These are phyloP conservation scores for Cygnus buccinator DNA, from an alignment of 2,113 vertebrate species.

Conservation along the genomic window DNA sequence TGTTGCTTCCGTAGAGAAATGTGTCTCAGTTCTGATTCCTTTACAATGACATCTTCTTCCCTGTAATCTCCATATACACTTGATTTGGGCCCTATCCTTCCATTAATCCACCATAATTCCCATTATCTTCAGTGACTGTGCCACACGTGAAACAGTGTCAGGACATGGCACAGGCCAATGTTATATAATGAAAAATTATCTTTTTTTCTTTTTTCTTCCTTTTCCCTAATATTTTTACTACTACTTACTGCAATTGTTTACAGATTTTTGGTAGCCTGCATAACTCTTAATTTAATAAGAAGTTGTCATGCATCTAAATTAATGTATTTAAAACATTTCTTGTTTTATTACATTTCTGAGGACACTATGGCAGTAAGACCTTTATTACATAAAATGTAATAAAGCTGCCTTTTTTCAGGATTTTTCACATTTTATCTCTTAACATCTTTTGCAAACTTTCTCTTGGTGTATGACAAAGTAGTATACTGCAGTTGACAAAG, in stretches of 20 bases:
- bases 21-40: not conserved
- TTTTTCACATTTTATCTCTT: not conserved
- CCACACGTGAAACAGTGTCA: not conserved
- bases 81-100: not conserved
- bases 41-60: not conserved
- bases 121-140: not conserved
- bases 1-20: not conserved
- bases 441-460: not conserved
- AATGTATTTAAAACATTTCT: not conserved
- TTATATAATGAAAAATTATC: not conserved
- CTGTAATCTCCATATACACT: not conserved
- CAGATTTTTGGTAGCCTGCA: not conserved
- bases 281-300: too few species aligned
- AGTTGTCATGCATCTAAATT: not conserved
- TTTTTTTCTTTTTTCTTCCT: not conserved
- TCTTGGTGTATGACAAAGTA: not conserved
- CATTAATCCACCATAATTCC: not conserved
- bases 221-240: not conserved
- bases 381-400: not conserved
- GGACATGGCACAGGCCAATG: not conserved
- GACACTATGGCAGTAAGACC: not conserved
- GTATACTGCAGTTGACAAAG: not conserved
- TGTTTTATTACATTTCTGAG: not conserved
- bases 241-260: not conserved
- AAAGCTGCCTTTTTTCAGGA: not conserved